Percentiles rank a stretch among this genome's conserved stretches.
Evolutionary conservation across 2,888 invertebrate species (phyloP).

Genomic region (Ryuthela nishihirai): DNA sequence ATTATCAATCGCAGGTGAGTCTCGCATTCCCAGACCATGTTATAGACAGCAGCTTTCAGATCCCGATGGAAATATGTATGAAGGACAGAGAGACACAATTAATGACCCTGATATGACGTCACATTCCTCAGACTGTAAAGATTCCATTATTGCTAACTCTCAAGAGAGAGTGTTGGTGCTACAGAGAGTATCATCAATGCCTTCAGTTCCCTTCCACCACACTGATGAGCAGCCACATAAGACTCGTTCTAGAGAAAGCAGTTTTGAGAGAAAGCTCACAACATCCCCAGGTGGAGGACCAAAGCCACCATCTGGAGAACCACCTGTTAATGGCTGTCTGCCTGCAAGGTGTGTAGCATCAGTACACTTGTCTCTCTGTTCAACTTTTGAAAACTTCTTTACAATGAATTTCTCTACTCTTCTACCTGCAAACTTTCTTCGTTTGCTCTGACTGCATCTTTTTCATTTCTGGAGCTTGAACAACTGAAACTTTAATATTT

Average conservation of each 20-base stretch:
- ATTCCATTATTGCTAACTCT: neutral
- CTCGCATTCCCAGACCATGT: conserved; percentile 12
- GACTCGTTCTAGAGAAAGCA: neutral
- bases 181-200: conserved; percentile 4
- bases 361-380: neutral
- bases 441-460: too few species aligned
- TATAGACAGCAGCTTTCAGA: conserved; percentile 9
- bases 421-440: too few species aligned
- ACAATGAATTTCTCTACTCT: too few species aligned
- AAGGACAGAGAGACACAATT: neutral
- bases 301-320: conserved; percentile 20
- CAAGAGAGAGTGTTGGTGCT: neutral
- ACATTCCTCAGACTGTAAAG: neutral
- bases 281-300: neutral
- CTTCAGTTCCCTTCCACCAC: conserved; percentile 1
- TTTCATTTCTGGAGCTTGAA: too few species aligned
- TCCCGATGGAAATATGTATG: neutral
- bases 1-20: conserved; percentile 3
- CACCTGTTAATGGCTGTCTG: conserved; percentile 18
- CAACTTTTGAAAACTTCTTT: neutral
- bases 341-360: conserved; percentile 27
- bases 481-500: too few species aligned
- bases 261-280: neutral
- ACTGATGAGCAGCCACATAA: neutral
- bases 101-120: neutral